Conservation (phyloP, 2,888 invertebrate species). For the Pardosa pseudoannulata region DNA sequence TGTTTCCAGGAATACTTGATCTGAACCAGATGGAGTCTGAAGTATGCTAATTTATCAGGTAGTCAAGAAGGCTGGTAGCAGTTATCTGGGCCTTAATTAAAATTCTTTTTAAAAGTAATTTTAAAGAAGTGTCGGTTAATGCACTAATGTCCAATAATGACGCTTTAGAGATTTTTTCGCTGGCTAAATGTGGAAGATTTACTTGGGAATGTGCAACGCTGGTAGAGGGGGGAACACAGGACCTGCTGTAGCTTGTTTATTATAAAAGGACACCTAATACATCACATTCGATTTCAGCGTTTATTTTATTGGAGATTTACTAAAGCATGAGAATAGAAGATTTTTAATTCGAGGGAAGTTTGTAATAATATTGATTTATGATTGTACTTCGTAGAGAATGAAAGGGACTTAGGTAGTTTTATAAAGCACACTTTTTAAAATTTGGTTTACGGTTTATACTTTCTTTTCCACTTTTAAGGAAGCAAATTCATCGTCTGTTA, state of each 20-base stretch:
- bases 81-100: slow-evolving; percentile 3
- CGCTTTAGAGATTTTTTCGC: not conserved
- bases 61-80: not conserved
- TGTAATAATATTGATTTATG: too few relatives aligned
- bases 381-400: too few relatives aligned
- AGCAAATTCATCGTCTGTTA: too few relatives aligned
- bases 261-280: not conserved
- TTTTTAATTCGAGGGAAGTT: too few relatives aligned
- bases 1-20: not conserved
- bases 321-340: not conserved
- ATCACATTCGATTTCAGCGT: not conserved
- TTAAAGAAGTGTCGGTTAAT: not conserved
- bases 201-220: not conserved
- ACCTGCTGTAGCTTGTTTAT: not conserved
- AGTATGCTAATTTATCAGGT: slow-evolving; percentile 5
- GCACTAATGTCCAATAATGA: slow-evolving; percentile 3
- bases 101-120: slow-evolving; percentile 9
- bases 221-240: too few relatives aligned
- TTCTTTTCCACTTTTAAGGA: too few relatives aligned
- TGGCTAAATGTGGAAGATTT: not conserved
- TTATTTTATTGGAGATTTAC: not conserved
- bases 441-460: too few relatives aligned
- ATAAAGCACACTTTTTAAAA: too few relatives aligned
- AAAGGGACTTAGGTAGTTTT: too few relatives aligned
- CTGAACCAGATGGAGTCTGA: slow-evolving; percentile 3